Base-by-base conservation (phyloP, 1,140 invertebrate genomes). In the Heliothis virescens region DNA sequence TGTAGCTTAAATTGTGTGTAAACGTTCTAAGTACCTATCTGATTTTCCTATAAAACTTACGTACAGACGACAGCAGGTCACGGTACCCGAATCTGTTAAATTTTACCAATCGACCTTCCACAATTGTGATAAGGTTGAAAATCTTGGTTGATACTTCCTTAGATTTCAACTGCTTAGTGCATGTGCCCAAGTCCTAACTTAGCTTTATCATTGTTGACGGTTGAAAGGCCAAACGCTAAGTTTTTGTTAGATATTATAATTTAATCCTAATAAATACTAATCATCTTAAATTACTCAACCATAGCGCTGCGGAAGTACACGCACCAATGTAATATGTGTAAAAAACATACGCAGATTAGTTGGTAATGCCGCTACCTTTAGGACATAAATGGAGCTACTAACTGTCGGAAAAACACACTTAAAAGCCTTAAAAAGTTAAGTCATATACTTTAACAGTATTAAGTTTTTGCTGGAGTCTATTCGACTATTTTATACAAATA, bases 341-440 rank as follows among this genome's bases (percentile, higher is more conserved):
- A 47, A 9, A 65, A 65, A 48, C 16, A 47, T 47, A 63, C 7
- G 60, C 34, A 65, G 41, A 65, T 65, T 10, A n/a, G 47, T 47
- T 18, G 41, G 41, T 65, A 48, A 65, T 47, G 47, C 41, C 29
- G 12, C 18, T 59, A 16, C 41, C 15, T 47, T 65, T 47, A 65
- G n/a, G 41, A 18, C 16, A 12, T 12, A 18, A 18, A 34, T 65
- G 18, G 34, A 12, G 16, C 34, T 63, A 10, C 29, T 12, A 59
- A 26, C 57, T 59, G 10, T 10, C 12, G 62, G 62, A 65, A 65
- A 47, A 48, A 48, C 41, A 65, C 41, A 1, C 62, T n/a, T 65
- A 48, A 65, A 59, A 65, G 41, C 11, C 10, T 12, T 47, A 65
- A 47, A 47, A 65, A 65, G 41, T 65, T 21, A 59, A 10, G 57